Base-by-base conservation (phyloP, 2,888 invertebrate genomes). In the Lasioglossum morio region DNA sequence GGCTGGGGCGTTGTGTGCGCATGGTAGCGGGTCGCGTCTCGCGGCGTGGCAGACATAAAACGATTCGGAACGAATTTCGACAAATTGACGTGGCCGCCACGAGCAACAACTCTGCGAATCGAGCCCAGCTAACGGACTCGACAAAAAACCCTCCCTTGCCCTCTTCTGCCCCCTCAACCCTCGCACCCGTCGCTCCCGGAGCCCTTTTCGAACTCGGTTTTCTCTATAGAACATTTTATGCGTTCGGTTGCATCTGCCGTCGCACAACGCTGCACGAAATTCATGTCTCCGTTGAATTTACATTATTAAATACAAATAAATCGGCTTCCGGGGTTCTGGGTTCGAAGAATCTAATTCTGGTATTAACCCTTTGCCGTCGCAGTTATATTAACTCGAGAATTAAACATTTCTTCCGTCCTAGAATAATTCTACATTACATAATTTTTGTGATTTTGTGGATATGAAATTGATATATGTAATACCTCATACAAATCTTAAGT, bases 1-100 rank as follows among this genome's bases (percentile, higher is more conserved):
- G 88, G 72, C 60, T 74, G 78, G 82, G 90, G 87, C 87, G 87
- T 88, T 94, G 94, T 94, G 93, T 94, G 93, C 93, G 93, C 89
- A 94, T 94, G 94, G 94, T 94, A 94, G 94, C 94, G 90, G 93
- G 92, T 91, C 92, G 91, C 89, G 92, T 91, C 91, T 92, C 92
- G 91, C 93, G 91, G 92, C 91, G 92, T 92, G 91, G 90, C 93
- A 93, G 93, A 93, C 95, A 94, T 95, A 95, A 95, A 95, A 95
- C 94, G 94, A 95, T 94, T 94, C 95, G 95, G 95, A 95, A 95
- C 95, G 95, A 95, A 95, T 95, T 94, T 94, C 95, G 95, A 95
- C 95, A 95, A 95, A 95, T 95, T 95, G 95, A 95, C 94, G 94
- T 92, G 86, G 94, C 93, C 91, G 92, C 91, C 90, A 91, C 89